Conservation (phyloP, 2,888 invertebrate species). For the Brachyptera putata region DNA sequence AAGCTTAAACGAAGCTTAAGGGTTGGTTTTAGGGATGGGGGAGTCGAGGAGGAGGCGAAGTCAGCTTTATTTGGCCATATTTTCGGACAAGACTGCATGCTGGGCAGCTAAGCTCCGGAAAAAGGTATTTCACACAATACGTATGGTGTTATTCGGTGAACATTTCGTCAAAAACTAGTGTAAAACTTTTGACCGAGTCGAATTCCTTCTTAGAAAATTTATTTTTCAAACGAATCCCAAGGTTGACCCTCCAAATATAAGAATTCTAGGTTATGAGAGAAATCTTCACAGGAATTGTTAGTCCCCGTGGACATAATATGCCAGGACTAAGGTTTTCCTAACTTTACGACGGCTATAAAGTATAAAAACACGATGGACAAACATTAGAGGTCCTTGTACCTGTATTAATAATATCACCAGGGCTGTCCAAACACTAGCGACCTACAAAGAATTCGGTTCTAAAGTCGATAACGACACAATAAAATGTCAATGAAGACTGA, state of each 20-base stretch:
- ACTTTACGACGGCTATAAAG: conserved; percentile 10
- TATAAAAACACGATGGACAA: background rate
- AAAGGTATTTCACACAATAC: background rate
- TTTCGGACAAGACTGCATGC: conserved; percentile 6
- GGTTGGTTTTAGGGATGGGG: conserved; percentile 10
- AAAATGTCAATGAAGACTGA: too few relatives aligned
- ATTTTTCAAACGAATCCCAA: background rate
- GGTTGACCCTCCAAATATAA: too few relatives aligned
- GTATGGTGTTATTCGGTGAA: too few relatives aligned
- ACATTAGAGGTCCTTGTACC: background rate
- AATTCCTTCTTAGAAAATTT: conserved; percentile 6
- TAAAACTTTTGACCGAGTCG: conserved; percentile 20
- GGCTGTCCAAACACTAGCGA: background rate
- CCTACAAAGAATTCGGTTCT: too few relatives aligned
- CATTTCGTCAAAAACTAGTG: background rate
- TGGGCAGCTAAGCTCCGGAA: conserved; percentile 4
- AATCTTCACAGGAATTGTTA: too few relatives aligned
- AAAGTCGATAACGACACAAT: too few relatives aligned
- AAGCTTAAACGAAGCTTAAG: background rate
- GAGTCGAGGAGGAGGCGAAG: conserved; percentile 5
- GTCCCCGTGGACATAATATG: too few relatives aligned
- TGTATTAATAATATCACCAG: background rate
- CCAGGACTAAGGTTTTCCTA: too few relatives aligned
- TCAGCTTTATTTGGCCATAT: background rate
- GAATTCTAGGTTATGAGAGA: too few relatives aligned